phyloP scores from a whole-genome alignment of 2,888 invertebrate genomes.

The Crepidodera aurea region DNA sequence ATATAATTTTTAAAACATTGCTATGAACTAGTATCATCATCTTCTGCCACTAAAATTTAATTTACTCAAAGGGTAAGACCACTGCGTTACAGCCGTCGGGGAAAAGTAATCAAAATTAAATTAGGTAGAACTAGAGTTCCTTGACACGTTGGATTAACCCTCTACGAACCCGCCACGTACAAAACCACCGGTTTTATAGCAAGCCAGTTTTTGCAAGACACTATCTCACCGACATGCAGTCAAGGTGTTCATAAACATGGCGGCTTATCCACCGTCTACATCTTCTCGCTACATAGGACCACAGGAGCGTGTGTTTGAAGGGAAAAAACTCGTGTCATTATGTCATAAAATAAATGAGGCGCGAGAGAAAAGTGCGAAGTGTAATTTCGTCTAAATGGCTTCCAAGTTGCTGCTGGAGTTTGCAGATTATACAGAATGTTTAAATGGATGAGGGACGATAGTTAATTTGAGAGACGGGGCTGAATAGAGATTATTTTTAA shows the following conservation, averaged over 20 bases:
- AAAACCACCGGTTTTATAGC: conserved; percentile 24
- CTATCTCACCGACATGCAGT: conserved; percentile 34
- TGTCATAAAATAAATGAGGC: conserved; percentile 45
- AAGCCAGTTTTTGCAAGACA: conserved; percentile 25
- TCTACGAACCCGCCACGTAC: conserved; percentile 17
- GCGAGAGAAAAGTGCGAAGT: conserved; percentile 39
- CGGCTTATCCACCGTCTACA: conserved; percentile 42
- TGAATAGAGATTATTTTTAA: conserved; percentile 5
- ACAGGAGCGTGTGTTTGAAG: conserved; percentile 30
- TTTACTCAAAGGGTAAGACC: not conserved
- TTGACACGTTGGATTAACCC: conserved; percentile 18
- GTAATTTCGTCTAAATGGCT: conserved; percentile 39
- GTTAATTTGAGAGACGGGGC: conserved; percentile 12
- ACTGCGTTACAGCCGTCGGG: not conserved
- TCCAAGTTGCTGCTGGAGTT: conserved; percentile 26
- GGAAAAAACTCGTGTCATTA: conserved; percentile 43
- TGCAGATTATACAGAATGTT: conserved; percentile 32
- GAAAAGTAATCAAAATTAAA: conserved; percentile 27
- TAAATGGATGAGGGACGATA: conserved; percentile 18
- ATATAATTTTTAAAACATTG: no score
- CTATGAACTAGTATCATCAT: no score
- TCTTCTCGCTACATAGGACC: conserved; percentile 37
- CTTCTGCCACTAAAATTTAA: not conserved
- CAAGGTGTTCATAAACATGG: conserved; percentile 41
- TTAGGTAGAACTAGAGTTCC: conserved; percentile 22